Evolutionary conservation across 2,113 vertebrate species (phyloP).

Genomic region (Phylloscopus whistleri): DNA sequence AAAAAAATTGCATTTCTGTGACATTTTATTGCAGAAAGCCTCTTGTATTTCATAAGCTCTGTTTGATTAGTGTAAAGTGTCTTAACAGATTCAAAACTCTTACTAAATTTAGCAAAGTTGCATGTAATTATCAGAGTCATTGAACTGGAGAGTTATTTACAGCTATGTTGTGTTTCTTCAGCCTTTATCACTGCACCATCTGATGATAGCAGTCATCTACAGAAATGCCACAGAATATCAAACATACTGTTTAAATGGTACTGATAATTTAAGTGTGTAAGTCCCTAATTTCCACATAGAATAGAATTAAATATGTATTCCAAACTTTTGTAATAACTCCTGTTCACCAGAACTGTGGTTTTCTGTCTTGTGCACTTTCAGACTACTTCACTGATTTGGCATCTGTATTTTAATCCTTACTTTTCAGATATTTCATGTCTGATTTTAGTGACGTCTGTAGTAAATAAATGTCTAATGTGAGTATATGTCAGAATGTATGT

Average conservation of each 20-base stretch:
- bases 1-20: not conserved
- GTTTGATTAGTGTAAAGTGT: not conserved
- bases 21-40: not conserved
- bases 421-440: not conserved
- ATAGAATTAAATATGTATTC: not conserved
- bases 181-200: not conserved
- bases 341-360: not conserved
- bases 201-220: not conserved
- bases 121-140: constrained; percentile 29
- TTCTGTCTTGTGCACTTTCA: not conserved
- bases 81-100: not conserved
- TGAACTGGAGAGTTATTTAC: constrained; percentile 30
- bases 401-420: not conserved
- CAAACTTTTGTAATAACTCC: not conserved
- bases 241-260: not conserved
- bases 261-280: not conserved
- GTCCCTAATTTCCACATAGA: not conserved
- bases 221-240: not conserved
- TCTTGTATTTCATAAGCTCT: not conserved
- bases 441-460: not conserved
- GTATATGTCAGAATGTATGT: not conserved
- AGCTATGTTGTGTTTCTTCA: constrained; percentile 7
- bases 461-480: not conserved
- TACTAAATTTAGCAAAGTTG: constrained; percentile 32
- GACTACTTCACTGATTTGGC: not conserved